phyloP scores from a whole-genome alignment of 2,888 invertebrate species.

The Camponotus fellah region DNA sequence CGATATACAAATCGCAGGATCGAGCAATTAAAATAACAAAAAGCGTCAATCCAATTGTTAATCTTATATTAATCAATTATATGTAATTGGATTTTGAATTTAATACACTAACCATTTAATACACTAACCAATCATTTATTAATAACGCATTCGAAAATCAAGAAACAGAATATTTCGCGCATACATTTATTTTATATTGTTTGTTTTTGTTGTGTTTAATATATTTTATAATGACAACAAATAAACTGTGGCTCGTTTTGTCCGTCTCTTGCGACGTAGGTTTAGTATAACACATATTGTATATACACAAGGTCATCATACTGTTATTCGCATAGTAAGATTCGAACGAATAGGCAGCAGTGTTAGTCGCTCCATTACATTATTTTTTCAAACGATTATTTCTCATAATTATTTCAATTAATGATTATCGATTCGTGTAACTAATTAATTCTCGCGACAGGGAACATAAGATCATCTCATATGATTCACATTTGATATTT shows the following conservation, averaged over 20 bases:
- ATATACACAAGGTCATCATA: background rate
- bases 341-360: background rate
- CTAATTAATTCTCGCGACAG: background rate
- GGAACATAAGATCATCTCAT: too few relatives aligned
- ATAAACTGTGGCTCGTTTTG: background rate
- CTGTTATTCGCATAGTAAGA: background rate
- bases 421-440: background rate
- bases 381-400: background rate
- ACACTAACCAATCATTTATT: background rate
- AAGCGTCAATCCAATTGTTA: background rate
- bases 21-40: background rate
- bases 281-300: background rate
- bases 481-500: background rate
- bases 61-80: background rate
- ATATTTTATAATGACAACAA: background rate
- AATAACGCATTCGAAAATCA: background rate
- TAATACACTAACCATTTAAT: background rate
- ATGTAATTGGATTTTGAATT: background rate
- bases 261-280: background rate
- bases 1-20: background rate
- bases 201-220: too few relatives aligned
- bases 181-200: background rate
- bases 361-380: background rate
- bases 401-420: background rate
- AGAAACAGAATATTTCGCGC: background rate